Conservation (phyloP, 2,113 vertebrate genomes). For the Amazona vittata region DNA sequence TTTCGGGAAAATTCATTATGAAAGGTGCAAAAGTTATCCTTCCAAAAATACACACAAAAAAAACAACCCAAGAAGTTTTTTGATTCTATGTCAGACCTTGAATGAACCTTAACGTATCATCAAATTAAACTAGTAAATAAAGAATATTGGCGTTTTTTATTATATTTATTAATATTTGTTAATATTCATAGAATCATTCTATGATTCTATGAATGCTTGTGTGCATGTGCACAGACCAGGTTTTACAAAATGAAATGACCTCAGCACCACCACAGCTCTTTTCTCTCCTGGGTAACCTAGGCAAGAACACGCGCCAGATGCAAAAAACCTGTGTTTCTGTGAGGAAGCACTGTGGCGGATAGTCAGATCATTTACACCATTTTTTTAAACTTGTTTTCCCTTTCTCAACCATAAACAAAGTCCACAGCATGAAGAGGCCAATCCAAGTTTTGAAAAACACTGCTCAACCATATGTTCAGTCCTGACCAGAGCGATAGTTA, state of each 20-base stretch:
- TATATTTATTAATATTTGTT: not conserved
- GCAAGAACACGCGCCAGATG: constrained; percentile 7
- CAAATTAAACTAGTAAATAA: not conserved
- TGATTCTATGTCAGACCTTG: not conserved
- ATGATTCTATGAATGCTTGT: not conserved
- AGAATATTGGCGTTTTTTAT: not conserved
- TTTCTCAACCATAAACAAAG: constrained; percentile 27
- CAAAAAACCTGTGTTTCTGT: constrained; percentile 12
- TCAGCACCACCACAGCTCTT: not conserved
- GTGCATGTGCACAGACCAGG: not conserved
- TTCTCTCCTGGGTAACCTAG: not conserved
- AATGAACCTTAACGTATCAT: not conserved
- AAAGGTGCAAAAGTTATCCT: not conserved
- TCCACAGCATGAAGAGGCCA: constrained; percentile 52
- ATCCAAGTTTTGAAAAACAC: constrained; percentile 46
- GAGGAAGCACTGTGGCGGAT: not conserved
- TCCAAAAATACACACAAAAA: not conserved
- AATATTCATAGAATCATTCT: not conserved
- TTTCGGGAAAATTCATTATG: not conserved
- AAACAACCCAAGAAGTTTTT: not conserved
- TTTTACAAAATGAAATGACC: not conserved
- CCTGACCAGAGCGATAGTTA: constrained; percentile 10
- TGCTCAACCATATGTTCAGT: constrained; percentile 47
- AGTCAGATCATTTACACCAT: not conserved
- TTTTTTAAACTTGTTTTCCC: not conserved